Conservation (phyloP, 1,140 invertebrate genomes). For the Diachasma alloeum region DNA sequence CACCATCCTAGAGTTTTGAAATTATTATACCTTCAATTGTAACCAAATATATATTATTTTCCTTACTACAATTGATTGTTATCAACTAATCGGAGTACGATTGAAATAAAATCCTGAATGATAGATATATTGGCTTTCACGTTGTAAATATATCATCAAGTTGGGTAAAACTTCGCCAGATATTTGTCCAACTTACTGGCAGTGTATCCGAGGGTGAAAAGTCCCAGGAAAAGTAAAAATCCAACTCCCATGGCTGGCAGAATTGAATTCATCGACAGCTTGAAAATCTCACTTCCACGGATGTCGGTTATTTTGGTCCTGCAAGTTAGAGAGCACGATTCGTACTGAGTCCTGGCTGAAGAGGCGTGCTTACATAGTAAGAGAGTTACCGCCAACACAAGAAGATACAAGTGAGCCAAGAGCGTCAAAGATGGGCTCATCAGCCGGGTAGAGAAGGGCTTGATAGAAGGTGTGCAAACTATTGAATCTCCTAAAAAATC, state of each 20-base stretch:
- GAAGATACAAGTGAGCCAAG: neutral
- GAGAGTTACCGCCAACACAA: slow-evolving; percentile 26
- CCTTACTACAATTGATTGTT: too few relatives aligned
- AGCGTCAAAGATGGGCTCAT: neutral
- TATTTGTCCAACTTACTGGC: slow-evolving; percentile 43
- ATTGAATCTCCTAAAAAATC: neutral
- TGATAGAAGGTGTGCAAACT: neutral
- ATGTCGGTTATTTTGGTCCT: slow-evolving; percentile 41
- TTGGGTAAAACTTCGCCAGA: neutral
- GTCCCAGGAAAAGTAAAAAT: slow-evolving; percentile 42
- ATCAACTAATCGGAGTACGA: too few relatives aligned
- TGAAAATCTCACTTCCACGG: slow-evolving; percentile 7
- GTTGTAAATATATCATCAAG: neutral
- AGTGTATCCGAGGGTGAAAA: slow-evolving; percentile 41
- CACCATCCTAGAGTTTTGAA: neutral
- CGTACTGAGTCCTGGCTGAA: slow-evolving; percentile 56
- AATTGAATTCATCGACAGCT: slow-evolving; percentile 16
- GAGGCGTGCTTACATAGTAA: slow-evolving; percentile 57
- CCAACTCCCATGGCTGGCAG: slow-evolving; percentile 36
- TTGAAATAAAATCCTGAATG: too few relatives aligned
- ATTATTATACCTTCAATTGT: neutral
- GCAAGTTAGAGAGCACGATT: slow-evolving; percentile 56
- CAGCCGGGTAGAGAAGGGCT: neutral
- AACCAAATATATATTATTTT: too few relatives aligned
- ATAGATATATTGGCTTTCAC: too few relatives aligned